Base-by-base conservation (phyloP, 2,113 vertebrate genomes). In the Pelmatolapia mariae region DNA sequence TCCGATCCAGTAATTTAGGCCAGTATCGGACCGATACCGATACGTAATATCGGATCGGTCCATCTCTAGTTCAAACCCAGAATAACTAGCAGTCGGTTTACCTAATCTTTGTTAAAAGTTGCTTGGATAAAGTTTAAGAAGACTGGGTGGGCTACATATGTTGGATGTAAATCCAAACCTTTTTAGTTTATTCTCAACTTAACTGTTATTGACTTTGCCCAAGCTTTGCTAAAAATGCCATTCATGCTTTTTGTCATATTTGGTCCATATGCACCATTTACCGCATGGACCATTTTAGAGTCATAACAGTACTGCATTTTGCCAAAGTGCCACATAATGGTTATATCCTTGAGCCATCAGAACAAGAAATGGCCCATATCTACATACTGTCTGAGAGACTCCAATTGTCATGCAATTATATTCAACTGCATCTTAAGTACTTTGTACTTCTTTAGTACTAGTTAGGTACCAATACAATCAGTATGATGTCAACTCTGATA, bases 251-350 rank as follows among this genome's bases (percentile, higher is more conserved):
- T 45, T 10, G 33, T 16, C 8, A 73, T 26, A 45, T 3, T 6
- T 73, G 68, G 5, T 43, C 22, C 68, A 73, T 45, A 73, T 73
- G 38, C 38, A 73, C 38, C 7, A 0, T 43, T 43, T 71, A 43
- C n/a, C 0, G 1, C 22, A 73, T 10, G 2, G n/a, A 43, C 5
- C 38, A 73, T 40, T 71, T 43, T 10, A 26, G 66, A 43, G 5
- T 26, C 66, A 40, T 6, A 71, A 71, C n/a, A 71, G n/a, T 15
- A 71, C 12, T 24, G 7, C 15, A 50, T 76, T 78, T 78, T 50
- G 43, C 24, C 24, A 78, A 29, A 50, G 45, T 31, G 24, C 6
- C 8, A 0, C 24, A 50, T 50, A n/a, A 78, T 31, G 8, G 38
- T 43, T 0, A 45, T 45, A 73, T 18, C 22, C 33, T 45, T 50